A percentile compares a stretch with the other conserved stretches of the same genome.
phyloP scores from a whole-genome alignment of 2,113 vertebrate species.

The Edolisoma coerulescens region DNA sequence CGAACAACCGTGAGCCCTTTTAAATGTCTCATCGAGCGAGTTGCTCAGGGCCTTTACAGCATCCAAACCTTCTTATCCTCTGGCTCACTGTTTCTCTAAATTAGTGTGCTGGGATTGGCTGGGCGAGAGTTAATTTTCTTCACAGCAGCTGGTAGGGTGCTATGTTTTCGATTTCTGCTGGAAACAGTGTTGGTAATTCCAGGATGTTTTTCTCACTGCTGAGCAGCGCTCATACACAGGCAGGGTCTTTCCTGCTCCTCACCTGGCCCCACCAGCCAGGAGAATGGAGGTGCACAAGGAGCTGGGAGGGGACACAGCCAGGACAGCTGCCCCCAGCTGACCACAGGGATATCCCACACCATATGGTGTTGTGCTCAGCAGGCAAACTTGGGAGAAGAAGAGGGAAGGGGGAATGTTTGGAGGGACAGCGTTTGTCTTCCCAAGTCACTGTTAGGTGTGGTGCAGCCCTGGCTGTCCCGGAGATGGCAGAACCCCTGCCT shows the following conservation, averaged over 20 bases:
- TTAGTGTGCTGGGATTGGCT: background rate
- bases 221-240: background rate
- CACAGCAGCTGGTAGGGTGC: background rate
- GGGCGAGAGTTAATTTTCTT: background rate
- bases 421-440: background rate
- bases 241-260: background rate
- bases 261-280: background rate
- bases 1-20: background rate
- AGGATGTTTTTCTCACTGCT: background rate
- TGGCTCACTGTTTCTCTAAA: background rate
- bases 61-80: background rate
- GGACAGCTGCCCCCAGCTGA: background rate
- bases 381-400: background rate
- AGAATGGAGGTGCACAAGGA: background rate
- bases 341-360: background rate
- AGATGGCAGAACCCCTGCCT: background rate
- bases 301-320: background rate
- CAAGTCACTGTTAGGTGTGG: fast-evolving
- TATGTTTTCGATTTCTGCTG: background rate
- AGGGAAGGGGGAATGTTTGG: background rate
- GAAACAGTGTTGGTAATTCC: background rate
- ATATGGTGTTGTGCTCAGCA: background rate
- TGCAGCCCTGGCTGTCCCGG: background rate
- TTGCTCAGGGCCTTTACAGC: background rate
- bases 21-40: fast-evolving